Evolutionary conservation across 2,888 invertebrate genomes (phyloP), one percentile per base, ranked within the genome.

Genomic region (Piscicola geometra): DNA sequence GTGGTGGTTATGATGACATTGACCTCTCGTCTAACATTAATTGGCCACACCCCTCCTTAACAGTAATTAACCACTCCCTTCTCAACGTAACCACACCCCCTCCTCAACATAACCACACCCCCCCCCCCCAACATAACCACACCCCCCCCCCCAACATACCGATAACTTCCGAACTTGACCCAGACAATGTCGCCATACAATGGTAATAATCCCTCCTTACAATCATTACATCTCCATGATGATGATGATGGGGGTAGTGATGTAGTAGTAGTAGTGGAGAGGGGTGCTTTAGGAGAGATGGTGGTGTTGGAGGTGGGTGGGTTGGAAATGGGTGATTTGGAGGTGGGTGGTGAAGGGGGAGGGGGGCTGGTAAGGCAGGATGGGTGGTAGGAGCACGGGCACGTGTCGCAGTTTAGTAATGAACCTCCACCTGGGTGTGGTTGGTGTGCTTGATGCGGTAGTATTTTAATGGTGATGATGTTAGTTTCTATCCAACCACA

Each of bases 111-210:
- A n/a, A n/a, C n/a, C n/a, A n/a, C n/a, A n/a, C n/a, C n/a, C n/a
- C n/a, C n/a, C n/a, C n/a, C n/a, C n/a, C n/a, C n/a, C n/a, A n/a
- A n/a, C n/a, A n/a, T n/a, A n/a, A n/a, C n/a, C n/a, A n/a, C n/a
- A n/a, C n/a, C n/a, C n/a, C n/a, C n/a, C n/a, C n/a, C n/a, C n/a
- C n/a, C n/a, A n/a, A n/a, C n/a, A n/a, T n/a, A 97, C 81, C 94
- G 91, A 83, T 89, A 91, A 80, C 87, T 88, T 0, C 93, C 93
- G 18, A 94, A 88, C 84, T 96, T 97, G 0, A 93, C 93, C 96
- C 96, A 97, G 47, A 96, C 92, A 83, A 97, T 90, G 85, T 95
- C 94, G 0, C 94, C 94, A 82, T 94, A 95, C 0, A 94, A 86
- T 0, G 94, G 94, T 81, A 92, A 87, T 28, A 93, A 89, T 0